A percentile compares a stretch with the other conserved stretches of the same genome.
Evolutionary conservation across 2,888 invertebrate genomes (phyloP).

Genomic region (Sepioteuthis lessoniana): DNA sequence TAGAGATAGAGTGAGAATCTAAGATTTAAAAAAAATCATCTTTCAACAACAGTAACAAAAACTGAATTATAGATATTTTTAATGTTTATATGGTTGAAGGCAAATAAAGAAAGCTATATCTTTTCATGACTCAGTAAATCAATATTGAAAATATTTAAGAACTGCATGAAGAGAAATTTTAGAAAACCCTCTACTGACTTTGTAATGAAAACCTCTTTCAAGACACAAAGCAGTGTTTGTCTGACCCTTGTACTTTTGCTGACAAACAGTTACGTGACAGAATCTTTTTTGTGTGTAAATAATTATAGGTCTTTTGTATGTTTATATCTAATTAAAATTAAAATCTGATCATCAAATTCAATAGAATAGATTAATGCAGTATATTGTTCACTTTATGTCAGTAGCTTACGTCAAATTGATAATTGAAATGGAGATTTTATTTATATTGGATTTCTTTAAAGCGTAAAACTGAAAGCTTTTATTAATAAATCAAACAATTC

Average conservation of each 20-base stretch:
- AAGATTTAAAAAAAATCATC: background rate
- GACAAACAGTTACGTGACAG: background rate
- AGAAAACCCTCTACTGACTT: background rate
- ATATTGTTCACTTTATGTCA: background rate
- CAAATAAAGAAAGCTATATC: background rate
- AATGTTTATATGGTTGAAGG: background rate
- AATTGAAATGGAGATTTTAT: constrained; percentile 1
- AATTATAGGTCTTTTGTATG: background rate
- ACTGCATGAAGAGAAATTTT: background rate
- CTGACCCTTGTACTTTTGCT: background rate
- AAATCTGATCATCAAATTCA: background rate
- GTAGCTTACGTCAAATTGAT: background rate
- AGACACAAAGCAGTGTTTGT: background rate
- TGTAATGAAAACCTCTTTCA: background rate
- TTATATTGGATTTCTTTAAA: background rate
- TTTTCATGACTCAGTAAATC: background rate
- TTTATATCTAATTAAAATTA: background rate
- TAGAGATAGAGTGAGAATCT: too few relatives aligned
- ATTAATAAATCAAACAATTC: background rate
- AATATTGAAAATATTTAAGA: background rate
- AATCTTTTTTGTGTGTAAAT: background rate
- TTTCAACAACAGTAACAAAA: background rate
- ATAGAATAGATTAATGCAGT: background rate
- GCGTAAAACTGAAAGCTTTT: background rate
- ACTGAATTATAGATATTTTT: background rate